Conservation (phyloP, 2,888 invertebrate species). For the Eutolmus rufibarbis region DNA sequence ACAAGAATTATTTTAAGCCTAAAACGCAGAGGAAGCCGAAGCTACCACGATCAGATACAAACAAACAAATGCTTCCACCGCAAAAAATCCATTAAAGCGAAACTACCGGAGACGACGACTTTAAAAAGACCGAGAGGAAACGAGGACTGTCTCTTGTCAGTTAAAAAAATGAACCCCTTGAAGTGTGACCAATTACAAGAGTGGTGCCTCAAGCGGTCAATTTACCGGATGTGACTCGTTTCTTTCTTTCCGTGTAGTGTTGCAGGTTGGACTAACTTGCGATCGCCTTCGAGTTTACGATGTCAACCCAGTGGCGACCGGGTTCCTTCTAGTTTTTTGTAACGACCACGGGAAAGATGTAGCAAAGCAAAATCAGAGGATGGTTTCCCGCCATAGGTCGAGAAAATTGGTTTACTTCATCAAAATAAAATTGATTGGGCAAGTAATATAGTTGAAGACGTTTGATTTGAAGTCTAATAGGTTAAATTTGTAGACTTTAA, state of each 20-base stretch:
- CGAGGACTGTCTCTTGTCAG: background rate
- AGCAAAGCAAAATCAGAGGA: background rate
- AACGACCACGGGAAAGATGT: background rate
- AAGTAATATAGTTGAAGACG: background rate
- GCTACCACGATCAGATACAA: background rate
- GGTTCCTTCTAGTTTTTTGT: background rate
- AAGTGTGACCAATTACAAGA: conserved; percentile 41
- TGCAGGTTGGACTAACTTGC: background rate
- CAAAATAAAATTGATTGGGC: background rate
- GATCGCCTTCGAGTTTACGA: background rate
- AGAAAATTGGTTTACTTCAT: background rate
- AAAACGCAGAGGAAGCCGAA: conserved; percentile 10
- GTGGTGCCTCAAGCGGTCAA: conserved; percentile 18
- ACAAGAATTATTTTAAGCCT: conserved; percentile 7
- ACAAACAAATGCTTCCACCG: background rate
- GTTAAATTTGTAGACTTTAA: background rate
- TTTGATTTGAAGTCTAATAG: background rate
- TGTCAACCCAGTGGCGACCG: background rate
- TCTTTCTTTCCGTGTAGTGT: conserved; percentile 24
- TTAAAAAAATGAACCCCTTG: conserved; percentile 31
- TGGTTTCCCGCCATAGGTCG: background rate
- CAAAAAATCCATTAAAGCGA: conserved; percentile 28
- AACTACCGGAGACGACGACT: background rate
- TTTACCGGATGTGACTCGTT: conserved; percentile 30
- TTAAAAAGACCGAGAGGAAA: conserved; percentile 3